Percentiles rank a stretch among this genome's conserved stretches.
phyloP scores from a whole-genome alignment of 2,113 vertebrate genomes.

The Cranoglanis bouderius region DNA sequence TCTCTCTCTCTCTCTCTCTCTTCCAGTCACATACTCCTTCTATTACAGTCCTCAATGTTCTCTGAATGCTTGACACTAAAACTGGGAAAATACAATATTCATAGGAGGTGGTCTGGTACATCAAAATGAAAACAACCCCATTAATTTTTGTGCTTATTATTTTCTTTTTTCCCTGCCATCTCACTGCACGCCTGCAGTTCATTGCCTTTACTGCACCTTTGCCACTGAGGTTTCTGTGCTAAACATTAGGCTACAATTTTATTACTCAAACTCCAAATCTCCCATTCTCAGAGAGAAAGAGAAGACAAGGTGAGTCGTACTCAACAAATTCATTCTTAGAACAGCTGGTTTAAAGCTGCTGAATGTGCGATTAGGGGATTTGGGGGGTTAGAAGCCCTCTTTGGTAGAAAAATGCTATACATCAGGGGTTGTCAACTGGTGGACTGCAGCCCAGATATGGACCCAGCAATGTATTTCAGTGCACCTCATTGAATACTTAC shows the following conservation, averaged over 20 bases:
- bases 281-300: background rate
- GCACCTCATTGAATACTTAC: background rate
- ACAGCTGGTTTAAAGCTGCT: background rate
- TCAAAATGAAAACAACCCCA: conserved; percentile 42
- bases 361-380: background rate
- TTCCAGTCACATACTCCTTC: background rate
- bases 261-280: conserved; percentile 20
- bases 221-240: conserved; percentile 7
- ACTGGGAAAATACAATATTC: background rate
- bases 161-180: conserved; percentile 16
- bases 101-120: background rate
- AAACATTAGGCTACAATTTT: conserved; percentile 36
- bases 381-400: background rate
- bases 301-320: conserved; percentile 7
- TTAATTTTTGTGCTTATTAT: conserved; percentile 7
- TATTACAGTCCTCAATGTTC: conserved; percentile 43
- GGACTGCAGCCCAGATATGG: background rate
- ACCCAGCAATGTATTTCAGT: background rate
- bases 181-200: background rate
- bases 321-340: background rate
- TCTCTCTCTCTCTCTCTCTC: background rate
- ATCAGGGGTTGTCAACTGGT: background rate
- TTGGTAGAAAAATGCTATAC: background rate
- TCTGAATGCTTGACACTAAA: conserved; percentile 6
- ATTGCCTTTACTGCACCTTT: conserved; percentile 26